These are phyloP conservation scores for Peromyscus polionotus DNA, from an alignment of 2,113 vertebrate genomes.

Conservation along the genomic window DNA sequence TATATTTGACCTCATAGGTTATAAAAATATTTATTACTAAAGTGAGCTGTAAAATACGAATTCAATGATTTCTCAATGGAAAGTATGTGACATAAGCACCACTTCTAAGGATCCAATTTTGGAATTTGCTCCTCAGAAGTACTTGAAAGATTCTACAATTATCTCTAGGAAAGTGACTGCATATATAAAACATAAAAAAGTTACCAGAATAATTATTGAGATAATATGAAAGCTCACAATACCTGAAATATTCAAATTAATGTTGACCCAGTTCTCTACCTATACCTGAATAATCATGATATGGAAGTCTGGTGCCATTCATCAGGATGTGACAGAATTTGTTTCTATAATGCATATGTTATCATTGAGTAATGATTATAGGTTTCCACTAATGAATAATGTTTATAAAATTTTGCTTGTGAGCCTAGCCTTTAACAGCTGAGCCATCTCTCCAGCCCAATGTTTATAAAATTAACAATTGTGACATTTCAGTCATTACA, in stretches of 20 bases:
- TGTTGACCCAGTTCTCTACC: not conserved
- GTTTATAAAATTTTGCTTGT: not conserved
- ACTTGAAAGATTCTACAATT: constrained; percentile 52
- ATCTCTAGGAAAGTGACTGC: not conserved
- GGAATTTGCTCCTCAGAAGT: constrained; percentile 7
- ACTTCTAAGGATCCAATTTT: not conserved
- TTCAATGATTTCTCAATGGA: not conserved
- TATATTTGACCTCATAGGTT: constrained; percentile 12
- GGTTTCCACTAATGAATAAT: constrained; percentile 32
- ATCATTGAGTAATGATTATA: not conserved
- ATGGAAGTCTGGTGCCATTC: constrained; percentile 8
- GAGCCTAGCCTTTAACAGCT: no score
- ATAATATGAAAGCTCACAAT: constrained; percentile 34
- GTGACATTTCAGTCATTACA: constrained; percentile 10
- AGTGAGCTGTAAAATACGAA: constrained; percentile 47
- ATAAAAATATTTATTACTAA: constrained; percentile 23
- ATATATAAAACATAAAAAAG: not conserved
- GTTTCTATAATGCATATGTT: constrained; percentile 33
- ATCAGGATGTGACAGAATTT: constrained; percentile 35
- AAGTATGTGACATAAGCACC: not conserved
- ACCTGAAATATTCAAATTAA: constrained; percentile 43
- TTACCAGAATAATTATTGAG: constrained; percentile 24
- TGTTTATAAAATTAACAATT: not conserved
- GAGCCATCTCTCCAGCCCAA: not conserved
- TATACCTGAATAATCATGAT: not conserved